Evolutionary conservation across 2,113 vertebrate genomes (phyloP).

Genomic region (Syrrhaptes paradoxus): DNA sequence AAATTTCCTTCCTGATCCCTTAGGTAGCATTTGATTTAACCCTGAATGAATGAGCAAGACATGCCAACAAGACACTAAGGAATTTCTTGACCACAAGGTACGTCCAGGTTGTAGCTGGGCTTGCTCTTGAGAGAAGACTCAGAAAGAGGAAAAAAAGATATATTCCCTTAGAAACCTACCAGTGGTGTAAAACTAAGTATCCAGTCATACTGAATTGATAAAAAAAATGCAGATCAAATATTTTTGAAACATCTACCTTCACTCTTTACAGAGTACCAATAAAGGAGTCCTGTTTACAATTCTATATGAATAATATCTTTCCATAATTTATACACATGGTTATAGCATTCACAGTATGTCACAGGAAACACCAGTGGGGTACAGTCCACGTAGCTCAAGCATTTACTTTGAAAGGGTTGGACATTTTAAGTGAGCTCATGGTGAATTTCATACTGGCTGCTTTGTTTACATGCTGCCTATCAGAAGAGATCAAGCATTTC

Average conservation of each 20-base stretch:
- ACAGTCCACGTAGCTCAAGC: not conserved
- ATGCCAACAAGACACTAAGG: not conserved
- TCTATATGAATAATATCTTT: not conserved
- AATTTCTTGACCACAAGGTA: not conserved
- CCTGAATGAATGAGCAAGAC: not conserved
- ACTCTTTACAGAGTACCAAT: not conserved
- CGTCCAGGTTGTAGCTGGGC: not conserved
- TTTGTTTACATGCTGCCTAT: slow-evolving; percentile 48
- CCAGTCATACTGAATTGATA: not conserved
- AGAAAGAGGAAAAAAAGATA: not conserved
- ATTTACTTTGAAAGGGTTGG: slow-evolving; percentile 41
- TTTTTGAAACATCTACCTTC: not conserved
- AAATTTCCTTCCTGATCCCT: not conserved
- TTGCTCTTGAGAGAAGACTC: not conserved
- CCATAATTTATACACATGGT: not conserved
- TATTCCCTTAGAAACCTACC: not conserved
- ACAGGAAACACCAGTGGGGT: not conserved
- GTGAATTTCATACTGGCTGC: slow-evolving; percentile 51
- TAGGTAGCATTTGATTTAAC: not conserved
- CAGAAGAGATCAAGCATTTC: slow-evolving; percentile 43
- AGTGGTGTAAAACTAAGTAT: not conserved
- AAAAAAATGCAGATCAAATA: not conserved
- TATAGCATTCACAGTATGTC: not conserved
- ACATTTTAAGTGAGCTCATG: slow-evolving; percentile 27
- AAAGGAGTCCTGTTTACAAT: not conserved